Evolutionary conservation across 1,140 invertebrate genomes (phyloP), one percentile per base, ranked within the genome.

Genomic region (Telenomus remus): DNA sequence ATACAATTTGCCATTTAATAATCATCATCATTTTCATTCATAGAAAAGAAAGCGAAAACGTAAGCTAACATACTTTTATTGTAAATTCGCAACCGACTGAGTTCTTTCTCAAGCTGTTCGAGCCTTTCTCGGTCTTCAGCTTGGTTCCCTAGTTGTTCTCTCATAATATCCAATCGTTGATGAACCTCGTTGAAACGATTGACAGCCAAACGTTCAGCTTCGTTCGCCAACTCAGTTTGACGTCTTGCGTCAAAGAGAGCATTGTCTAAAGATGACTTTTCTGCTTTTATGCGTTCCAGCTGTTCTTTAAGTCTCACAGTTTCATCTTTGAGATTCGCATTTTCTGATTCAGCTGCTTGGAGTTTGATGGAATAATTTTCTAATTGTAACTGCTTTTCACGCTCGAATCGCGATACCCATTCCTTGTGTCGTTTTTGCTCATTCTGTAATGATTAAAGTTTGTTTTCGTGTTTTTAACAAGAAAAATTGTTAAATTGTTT

Each of bases 381-480:
- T 37, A 76, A 13, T 42, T 69, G 65, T 54, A 96, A 89, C 76
- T 94, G 92, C 61, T 95, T 94, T 85, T 97, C 96, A 42, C 95
- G 88, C 80, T 97, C 96, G 6, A 96, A 88, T 39, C 96, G 89
- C 11, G 91, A 87, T 54, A 95, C 90, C 44, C 94, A 90, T 79
- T 98, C 96, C 61, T 94, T 92, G 39, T 97, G 94, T 42, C 96
- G 91, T 78, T 92, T 91, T 83, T 97, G 94, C 81, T 98, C 96
- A 54, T 96, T 53, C 49, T 53, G 49, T 46, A 43, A 47, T 44
- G 1, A 42, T 19, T 10, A n/a, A n/a, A n/a, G n/a, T n/a, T n/a
- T n/a, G n/a, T n/a, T n/a, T n/a, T n/a, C n/a, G n/a, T n/a, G n/a
- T n/a, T n/a, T n/a, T n/a, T n/a, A n/a, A n/a, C n/a, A n/a, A n/a